Evolutionary conservation across 2,888 invertebrate species (phyloP).

Genomic region (Tipula vernalis): DNA sequence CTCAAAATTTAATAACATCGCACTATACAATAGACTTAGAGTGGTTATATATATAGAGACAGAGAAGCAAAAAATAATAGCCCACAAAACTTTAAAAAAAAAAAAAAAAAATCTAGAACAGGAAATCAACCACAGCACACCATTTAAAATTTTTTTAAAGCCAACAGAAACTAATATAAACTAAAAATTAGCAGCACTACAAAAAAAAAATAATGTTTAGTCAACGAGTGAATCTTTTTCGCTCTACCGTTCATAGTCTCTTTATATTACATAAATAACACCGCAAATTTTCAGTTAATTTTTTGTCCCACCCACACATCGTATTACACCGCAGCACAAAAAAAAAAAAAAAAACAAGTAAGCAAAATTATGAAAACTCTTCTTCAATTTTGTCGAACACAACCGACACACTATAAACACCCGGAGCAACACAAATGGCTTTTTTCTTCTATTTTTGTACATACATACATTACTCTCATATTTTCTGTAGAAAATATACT

Average conservation of each 20-base stretch:
- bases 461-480: background rate
- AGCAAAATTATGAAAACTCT: background rate
- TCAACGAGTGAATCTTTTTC: background rate
- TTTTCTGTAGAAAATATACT: background rate
- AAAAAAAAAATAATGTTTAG: background rate
- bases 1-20: background rate
- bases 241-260: background rate
- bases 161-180: background rate
- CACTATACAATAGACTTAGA: background rate
- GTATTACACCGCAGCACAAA: background rate
- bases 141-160: background rate
- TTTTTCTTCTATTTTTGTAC: background rate
- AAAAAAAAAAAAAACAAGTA: background rate
- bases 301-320: background rate
- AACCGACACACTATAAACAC: background rate
- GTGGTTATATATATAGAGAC: background rate
- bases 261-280: background rate
- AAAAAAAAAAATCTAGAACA: background rate
- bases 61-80: background rate
- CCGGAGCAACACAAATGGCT: background rate
- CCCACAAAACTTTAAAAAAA: background rate
- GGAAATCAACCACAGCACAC: conserved; percentile 4
- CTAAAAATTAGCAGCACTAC: background rate
- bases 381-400: conserved; percentile 4
- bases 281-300: background rate